These are phyloP conservation scores for Alviniconcha marisindica DNA, from an alignment of 1,140 invertebrate genomes.

Conservation along the genomic window DNA sequence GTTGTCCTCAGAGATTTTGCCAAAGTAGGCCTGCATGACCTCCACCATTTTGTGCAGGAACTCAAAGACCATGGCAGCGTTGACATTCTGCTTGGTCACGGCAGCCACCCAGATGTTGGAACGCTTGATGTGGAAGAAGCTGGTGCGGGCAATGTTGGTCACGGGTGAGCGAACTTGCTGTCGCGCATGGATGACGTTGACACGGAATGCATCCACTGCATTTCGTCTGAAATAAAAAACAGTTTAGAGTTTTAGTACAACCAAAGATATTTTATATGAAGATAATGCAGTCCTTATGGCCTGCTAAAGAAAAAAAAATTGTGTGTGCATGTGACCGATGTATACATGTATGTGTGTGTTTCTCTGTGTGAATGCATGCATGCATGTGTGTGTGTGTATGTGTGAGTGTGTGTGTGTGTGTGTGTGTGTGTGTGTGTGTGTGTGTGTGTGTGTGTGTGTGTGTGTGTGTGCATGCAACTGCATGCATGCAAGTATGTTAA, in stretches of 20 bases:
- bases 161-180: constrained; percentile 99
- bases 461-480: too few species aligned
- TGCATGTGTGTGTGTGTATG: too few species aligned
- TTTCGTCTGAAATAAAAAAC: constrained; percentile 82
- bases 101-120: constrained; percentile 99
- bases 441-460: too few species aligned
- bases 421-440: too few species aligned
- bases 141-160: constrained; percentile 99
- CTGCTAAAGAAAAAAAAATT: too few species aligned
- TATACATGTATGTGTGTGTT: too few species aligned
- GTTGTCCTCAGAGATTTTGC: constrained; percentile 99
- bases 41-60: constrained; percentile 99
- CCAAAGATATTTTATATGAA: background rate
- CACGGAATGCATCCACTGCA: constrained; percentile 99
- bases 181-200: constrained; percentile 99
- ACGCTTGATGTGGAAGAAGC: constrained; percentile 98
- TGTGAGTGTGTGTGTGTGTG: too few species aligned
- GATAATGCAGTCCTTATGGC: too few species aligned
- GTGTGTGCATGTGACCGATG: too few species aligned
- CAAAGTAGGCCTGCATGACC: constrained; percentile 99
- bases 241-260: background rate
- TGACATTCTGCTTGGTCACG: constrained; percentile 99
- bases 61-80: constrained; percentile 99
- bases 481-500: too few species aligned
- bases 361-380: too few species aligned